Evolutionary conservation across 1,140 invertebrate genomes (phyloP), one percentile per base, ranked within the genome.

Genomic region (Drosophila albomicans): DNA sequence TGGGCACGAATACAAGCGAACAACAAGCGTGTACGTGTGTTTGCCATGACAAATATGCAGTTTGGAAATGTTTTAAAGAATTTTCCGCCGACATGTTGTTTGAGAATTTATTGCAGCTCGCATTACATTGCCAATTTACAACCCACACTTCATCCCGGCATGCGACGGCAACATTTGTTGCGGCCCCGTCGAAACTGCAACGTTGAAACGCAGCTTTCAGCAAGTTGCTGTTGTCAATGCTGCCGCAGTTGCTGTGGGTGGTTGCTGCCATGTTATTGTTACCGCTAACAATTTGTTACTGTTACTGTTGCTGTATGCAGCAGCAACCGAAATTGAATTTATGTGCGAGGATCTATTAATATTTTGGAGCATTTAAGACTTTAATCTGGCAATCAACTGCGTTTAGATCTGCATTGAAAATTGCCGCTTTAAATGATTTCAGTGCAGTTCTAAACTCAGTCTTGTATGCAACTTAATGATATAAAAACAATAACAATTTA

Each of bases 11-110:
- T 20, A 48, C 46, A 48, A 3, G 20, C 15, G 8, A 48, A 3
- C 5, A 20, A 11, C 15, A 20, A 15, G 6, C 1, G 2, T 41
- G 13, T 58, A 2, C 20, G 56, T 61, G 15, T 59, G 35, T 49
- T 28, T 63, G 28, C 28, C 70, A 68, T 73, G 69, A 86, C 74
- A 81, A 86, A 85, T 86, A 74, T 78, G 74, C 70, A 63, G 66
- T 65, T 71, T 78, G 81, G 20, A 80, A 84, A 74, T 80, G 68
- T 84, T 78, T 25, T 78, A 73, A 78, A 74, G 82, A 86, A 86
- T 81, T 78, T 85, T 78, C 41, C 32, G 35, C 25, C 65, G 48
- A 54, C 74, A 75, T 68, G 57, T 62, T 67, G 74, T 75, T 62
- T 64, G 35, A 20, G 52, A 62, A 61, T 78, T 65, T 75, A 65